Conservation (phyloP, 2,113 vertebrate species). For the Baryphthengus martii region DNA sequence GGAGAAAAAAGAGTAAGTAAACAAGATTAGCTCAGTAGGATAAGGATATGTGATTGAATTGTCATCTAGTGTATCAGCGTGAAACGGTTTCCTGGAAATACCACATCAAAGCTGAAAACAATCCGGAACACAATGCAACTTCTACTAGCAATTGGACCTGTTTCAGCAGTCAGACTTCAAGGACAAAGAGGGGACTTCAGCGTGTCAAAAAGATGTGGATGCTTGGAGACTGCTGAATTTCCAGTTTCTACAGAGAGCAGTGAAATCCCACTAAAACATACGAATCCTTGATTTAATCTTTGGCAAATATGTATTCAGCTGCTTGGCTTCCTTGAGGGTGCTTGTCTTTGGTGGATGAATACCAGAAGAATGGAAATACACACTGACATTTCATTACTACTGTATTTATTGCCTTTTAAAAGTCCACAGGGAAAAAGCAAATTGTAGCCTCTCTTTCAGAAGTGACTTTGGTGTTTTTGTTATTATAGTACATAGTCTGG, state of each 20-base stretch:
- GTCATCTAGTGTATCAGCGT: slow-evolving; percentile 53
- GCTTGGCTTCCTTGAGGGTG: background rate
- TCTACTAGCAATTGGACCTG: slow-evolving; percentile 44
- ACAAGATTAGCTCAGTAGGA: slow-evolving; percentile 63
- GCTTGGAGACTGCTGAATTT: background rate
- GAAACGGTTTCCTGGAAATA: slow-evolving; percentile 63
- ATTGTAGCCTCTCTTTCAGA: background rate
- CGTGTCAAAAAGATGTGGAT: background rate
- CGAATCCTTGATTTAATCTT: background rate
- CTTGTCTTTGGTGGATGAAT: background rate
- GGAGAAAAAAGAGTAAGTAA: slow-evolving; percentile 50
- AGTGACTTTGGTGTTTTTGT: background rate
- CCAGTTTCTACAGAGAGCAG: background rate
- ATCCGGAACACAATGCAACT: slow-evolving; percentile 44
- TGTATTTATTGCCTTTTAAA: background rate
- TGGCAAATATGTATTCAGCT: background rate
- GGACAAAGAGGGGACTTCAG: slow-evolving; percentile 23
- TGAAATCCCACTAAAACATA: background rate
- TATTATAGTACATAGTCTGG: background rate
- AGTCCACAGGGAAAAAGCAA: background rate
- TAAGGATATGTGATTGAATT: slow-evolving; percentile 62
- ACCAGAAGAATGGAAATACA: background rate
- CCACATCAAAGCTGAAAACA: slow-evolving; percentile 65
- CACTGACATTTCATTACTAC: background rate
- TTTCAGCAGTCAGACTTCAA: slow-evolving; percentile 53